Evolutionary conservation across 2,797 vertebrate species (phyloP).

Genomic region (Macrochelys suwanniensis): DNA sequence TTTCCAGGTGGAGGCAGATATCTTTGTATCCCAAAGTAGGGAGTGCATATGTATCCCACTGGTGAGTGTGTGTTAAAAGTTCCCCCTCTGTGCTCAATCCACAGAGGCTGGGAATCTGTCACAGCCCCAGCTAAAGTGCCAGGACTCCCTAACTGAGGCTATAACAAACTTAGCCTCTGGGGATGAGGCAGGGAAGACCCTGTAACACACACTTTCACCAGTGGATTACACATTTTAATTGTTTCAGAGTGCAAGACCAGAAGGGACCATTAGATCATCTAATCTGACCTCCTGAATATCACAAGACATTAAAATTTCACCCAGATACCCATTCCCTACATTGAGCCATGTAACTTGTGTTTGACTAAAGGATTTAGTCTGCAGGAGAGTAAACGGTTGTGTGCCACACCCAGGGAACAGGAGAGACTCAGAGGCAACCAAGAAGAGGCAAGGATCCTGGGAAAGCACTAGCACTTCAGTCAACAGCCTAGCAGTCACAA

Average conservation of each 20-base stretch:
- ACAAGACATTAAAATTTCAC: background rate
- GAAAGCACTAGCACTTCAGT: background rate
- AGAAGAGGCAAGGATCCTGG: background rate
- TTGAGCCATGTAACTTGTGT: background rate
- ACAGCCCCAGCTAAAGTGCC: background rate
- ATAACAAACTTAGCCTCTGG: fast-evolving
- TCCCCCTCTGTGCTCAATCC: background rate
- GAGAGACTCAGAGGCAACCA: background rate
- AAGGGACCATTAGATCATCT: background rate
- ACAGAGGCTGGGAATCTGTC: background rate
- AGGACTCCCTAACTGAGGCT: background rate
- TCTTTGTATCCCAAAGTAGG: no score
- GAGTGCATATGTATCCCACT: fast-evolving
- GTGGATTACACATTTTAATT: fast-evolving
- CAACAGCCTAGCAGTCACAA: fast-evolving
- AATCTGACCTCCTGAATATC: background rate
- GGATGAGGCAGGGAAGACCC: background rate
- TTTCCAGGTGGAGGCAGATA: background rate
- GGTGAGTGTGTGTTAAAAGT: fast-evolving
- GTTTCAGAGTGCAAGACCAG: background rate
- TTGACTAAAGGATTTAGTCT: background rate
- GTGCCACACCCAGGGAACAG: background rate
- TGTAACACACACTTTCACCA: background rate
- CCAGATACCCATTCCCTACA: background rate
- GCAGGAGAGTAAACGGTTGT: background rate